These are phyloP conservation scores for Hirtodrosophila cameraria DNA, from an alignment of 2,888 invertebrate genomes.

Conservation along the genomic window DNA sequence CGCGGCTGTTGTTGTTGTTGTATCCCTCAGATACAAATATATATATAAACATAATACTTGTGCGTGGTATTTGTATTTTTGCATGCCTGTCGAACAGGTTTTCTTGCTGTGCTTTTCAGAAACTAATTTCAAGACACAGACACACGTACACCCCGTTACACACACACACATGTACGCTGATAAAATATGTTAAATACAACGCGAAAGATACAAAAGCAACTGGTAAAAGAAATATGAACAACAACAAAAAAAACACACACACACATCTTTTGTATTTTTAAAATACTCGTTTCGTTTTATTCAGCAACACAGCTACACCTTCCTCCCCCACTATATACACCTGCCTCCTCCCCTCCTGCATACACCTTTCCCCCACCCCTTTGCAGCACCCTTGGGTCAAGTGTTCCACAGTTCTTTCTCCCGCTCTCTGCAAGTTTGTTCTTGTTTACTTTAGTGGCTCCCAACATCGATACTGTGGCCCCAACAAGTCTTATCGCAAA, in stretches of 20 bases:
- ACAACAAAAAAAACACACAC: too few species aligned
- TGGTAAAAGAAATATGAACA: too few species aligned
- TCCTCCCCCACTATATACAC: neutral
- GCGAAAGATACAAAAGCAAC: constrained; percentile 8
- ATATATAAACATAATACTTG: constrained; percentile 19
- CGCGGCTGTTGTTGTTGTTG: constrained; percentile 32
- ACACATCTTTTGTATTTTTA: constrained; percentile 34
- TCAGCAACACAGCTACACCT: constrained; percentile 4
- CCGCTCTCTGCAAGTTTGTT: constrained; percentile 28
- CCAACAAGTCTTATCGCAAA: constrained; percentile 47
- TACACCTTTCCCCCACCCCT: neutral
- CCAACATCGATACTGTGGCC: constrained; percentile 42
- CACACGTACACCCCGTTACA: constrained; percentile 1
- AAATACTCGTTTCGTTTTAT: constrained; percentile 49
- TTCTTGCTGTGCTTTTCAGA: constrained; percentile 41
- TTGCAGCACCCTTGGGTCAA: constrained; percentile 38
- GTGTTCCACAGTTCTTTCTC: constrained; percentile 20
- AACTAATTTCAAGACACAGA: constrained; percentile 55
- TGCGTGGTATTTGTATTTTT: constrained; percentile 44
- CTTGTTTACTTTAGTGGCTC: constrained; percentile 57
- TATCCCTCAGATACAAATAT: constrained; percentile 35
- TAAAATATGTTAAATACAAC: constrained; percentile 54
- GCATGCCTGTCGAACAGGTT: constrained; percentile 64
- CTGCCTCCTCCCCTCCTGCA: neutral
- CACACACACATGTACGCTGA: constrained; percentile 25